Conservation (phyloP, 1,140 invertebrate species). For the Campoletis sonorensis region DNA sequence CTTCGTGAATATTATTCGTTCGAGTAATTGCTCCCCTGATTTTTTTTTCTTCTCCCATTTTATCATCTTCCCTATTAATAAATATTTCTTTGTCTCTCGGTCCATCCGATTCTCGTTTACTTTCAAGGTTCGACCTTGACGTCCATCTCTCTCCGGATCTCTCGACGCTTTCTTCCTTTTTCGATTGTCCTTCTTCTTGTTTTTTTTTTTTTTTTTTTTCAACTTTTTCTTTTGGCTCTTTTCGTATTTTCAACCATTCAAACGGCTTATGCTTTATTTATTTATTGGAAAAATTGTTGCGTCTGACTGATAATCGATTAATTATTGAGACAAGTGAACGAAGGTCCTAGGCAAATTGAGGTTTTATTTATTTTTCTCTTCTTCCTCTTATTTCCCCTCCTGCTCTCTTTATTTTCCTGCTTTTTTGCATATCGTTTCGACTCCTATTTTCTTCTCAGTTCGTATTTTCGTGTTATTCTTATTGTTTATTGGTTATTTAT, state of each 20-base stretch:
- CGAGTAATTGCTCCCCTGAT: conserved; percentile 30
- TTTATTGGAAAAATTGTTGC: conserved; percentile 31
- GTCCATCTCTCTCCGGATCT: no score
- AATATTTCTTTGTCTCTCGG: not conserved
- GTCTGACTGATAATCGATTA: conserved; percentile 39
- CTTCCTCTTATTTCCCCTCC: conserved; percentile 13
- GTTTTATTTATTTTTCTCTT: conserved; percentile 24
- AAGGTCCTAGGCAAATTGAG: conserved; percentile 39
- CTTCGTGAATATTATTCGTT: conserved; percentile 26
- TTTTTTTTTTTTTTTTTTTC: not conserved
- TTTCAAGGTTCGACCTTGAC: no score
- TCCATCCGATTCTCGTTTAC: no score
- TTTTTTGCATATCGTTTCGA: no score
- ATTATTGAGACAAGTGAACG: conserved; percentile 45
- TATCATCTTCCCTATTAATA: conserved; percentile 11
- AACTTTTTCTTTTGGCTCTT: not conserved
- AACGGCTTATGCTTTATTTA: conserved; percentile 18
- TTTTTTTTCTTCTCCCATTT: conserved; percentile 10
- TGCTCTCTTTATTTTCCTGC: conserved; percentile 23
- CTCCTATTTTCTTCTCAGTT: conserved; percentile 37
- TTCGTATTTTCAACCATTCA: not conserved
- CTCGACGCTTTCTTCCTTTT: not conserved
- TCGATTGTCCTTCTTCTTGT: no score
- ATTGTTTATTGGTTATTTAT: conserved; percentile 26
- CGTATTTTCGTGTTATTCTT: conserved; percentile 47